These are phyloP conservation scores for Zootoca vivipara DNA, from an alignment of 2,113 vertebrate species.

Conservation along the genomic window DNA sequence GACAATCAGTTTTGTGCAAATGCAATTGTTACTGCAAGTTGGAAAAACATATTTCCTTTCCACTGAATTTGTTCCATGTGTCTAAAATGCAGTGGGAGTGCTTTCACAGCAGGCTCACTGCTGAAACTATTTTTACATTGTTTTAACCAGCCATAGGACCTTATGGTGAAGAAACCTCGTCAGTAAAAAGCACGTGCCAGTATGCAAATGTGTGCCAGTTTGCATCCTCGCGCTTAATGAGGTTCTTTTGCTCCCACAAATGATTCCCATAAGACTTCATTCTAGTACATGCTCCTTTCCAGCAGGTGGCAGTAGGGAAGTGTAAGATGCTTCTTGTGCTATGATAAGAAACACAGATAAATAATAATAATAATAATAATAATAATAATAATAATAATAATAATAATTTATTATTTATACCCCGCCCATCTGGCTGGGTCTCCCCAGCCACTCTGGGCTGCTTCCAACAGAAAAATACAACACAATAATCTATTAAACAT, in stretches of 20 bases:
- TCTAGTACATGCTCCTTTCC: not conserved
- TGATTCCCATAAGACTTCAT: not conserved
- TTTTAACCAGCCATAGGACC: not conserved
- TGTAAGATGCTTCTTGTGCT: not conserved
- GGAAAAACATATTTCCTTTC: not conserved
- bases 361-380: too few relatives aligned
- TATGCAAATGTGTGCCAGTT: not conserved
- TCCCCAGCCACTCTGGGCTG: too few relatives aligned
- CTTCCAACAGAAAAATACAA: too few relatives aligned
- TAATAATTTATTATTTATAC: too few relatives aligned
- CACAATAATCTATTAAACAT: too few relatives aligned
- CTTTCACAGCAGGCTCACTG: not conserved
- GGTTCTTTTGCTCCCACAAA: not conserved
- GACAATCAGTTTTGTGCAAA: not conserved
- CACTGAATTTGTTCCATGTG: not conserved
- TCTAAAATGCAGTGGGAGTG: not conserved
- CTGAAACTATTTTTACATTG: not conserved
- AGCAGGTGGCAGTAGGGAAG: constrained; percentile 1
- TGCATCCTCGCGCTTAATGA: not conserved
- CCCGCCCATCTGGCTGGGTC: too few relatives aligned
- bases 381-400: too few relatives aligned
- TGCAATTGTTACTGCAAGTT: too few relatives aligned
- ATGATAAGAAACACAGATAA: not conserved
- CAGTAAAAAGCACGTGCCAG: too few relatives aligned
- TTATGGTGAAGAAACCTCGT: too few relatives aligned